A percentile compares a stretch with the other conserved stretches of the same genome.
phyloP scores from a whole-genome alignment of 2,888 invertebrate species.

The Amphipyra tragopoginis region DNA sequence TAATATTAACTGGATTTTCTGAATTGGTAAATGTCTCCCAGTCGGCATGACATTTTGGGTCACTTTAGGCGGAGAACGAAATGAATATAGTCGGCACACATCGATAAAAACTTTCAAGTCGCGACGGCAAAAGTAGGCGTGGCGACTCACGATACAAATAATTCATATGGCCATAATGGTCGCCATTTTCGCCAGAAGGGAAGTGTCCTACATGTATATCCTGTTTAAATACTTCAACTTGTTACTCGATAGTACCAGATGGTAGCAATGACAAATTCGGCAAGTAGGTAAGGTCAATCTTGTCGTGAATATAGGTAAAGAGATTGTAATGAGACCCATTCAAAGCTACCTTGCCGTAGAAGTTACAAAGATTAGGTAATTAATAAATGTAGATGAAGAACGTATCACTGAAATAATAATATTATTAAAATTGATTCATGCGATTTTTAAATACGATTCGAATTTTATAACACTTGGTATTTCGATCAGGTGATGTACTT shows the following conservation, averaged over 20 bases:
- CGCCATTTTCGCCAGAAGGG: conserved; percentile 27
- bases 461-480: conserved; percentile 30
- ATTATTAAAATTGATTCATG: neutral
- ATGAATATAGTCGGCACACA: conserved; percentile 1
- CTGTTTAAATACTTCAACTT: conserved; percentile 24
- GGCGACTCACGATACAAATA: conserved; percentile 13
- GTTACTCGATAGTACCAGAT: conserved; percentile 5
- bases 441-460: conserved; percentile 3
- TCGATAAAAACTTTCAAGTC: conserved; percentile 1
- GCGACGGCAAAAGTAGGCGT: conserved; percentile 15
- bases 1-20: conserved; percentile 2
- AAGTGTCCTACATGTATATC: conserved; percentile 46
- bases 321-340: conserved; percentile 9
- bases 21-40: conserved; percentile 12
- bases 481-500: conserved; percentile 35
- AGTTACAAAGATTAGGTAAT: conserved; percentile 5
- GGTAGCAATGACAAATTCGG: conserved; percentile 1
- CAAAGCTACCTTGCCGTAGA: neutral
- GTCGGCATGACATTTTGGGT: neutral
- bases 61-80: neutral
- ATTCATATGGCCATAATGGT: conserved; percentile 24
- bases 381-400: conserved; percentile 8
- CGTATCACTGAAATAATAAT: neutral
- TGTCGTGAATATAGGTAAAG: neutral
- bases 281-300: conserved; percentile 1